These are phyloP conservation scores for Agonopterix arenella DNA, from an alignment of 2,888 invertebrate species.

Conservation along the genomic window DNA sequence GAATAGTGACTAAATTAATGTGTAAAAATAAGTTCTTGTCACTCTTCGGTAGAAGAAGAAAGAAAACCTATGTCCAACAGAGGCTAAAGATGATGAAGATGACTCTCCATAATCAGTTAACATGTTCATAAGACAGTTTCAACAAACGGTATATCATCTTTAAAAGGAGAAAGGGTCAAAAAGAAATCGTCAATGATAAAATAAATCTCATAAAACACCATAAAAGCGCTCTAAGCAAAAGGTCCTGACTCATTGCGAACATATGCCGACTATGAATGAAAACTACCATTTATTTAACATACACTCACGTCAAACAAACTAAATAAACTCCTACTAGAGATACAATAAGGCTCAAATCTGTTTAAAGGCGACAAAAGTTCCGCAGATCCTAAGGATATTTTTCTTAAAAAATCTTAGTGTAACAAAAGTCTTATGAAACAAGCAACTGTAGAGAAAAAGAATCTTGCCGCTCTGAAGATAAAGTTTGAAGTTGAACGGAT, in stretches of 20 bases:
- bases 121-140: too few species aligned
- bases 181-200: neutral
- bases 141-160: too few species aligned
- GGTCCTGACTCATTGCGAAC: constrained; percentile 22
- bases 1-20: too few species aligned
- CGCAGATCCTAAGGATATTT: too few species aligned
- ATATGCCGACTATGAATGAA: constrained; percentile 19
- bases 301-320: constrained; percentile 1
- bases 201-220: constrained; percentile 19
- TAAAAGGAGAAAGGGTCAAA: too few species aligned
- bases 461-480: neutral
- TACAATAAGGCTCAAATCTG: constrained; percentile 16
- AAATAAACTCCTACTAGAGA: constrained; percentile 12
- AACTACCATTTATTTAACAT: constrained; percentile 8
- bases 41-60: too few species aligned
- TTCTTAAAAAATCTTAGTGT: too few species aligned
- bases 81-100: too few species aligned
- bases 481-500: constrained; percentile 2
- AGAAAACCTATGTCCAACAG: too few species aligned
- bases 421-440: too few species aligned
- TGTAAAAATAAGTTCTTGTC: too few species aligned
- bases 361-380: neutral
- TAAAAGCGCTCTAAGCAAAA: constrained; percentile 11
- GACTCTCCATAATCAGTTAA: too few species aligned
- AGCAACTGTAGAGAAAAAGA: neutral